Evolutionary conservation across 2,888 invertebrate genomes (phyloP).

Genomic region (Antitype chi): DNA sequence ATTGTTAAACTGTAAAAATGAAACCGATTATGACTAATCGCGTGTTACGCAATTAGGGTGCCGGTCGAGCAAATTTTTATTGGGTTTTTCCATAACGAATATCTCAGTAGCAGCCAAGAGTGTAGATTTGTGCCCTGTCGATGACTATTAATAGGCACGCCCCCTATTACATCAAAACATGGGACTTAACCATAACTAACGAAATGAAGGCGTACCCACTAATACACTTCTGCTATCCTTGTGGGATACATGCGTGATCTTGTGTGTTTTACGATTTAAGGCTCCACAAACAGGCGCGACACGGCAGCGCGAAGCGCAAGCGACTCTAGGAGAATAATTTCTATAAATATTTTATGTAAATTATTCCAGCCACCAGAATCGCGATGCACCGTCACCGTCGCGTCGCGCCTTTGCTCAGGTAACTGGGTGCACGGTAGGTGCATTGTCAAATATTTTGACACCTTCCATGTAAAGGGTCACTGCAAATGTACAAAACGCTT

Average conservation of each 20-base stretch:
- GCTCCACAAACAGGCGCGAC: no score
- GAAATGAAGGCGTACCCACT: background rate
- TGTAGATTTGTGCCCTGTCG: background rate
- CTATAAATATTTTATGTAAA: no score
- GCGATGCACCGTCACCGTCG: no score
- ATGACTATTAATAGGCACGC: background rate
- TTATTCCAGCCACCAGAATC: no score
- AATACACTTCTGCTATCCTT: background rate
- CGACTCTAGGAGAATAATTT: no score
- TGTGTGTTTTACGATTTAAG: background rate
- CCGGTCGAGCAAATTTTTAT: background rate
- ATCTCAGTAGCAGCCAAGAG: background rate
- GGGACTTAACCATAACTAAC: background rate
- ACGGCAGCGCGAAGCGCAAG: no score
- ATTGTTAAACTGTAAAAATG: no score
- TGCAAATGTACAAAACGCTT: background rate
- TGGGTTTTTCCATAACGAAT: background rate
- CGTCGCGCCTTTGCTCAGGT: no score
- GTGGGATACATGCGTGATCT: background rate
- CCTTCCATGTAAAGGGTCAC: background rate
- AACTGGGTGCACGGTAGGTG: slow-evolving; percentile 19
- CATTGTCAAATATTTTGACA: slow-evolving; percentile 18
- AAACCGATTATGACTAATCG: no score
- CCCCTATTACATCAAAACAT: background rate
- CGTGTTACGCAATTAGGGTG: no score